phyloP scores from a whole-genome alignment of 2,113 vertebrate genomes.

The Mesoclemmys tuberculata region DNA sequence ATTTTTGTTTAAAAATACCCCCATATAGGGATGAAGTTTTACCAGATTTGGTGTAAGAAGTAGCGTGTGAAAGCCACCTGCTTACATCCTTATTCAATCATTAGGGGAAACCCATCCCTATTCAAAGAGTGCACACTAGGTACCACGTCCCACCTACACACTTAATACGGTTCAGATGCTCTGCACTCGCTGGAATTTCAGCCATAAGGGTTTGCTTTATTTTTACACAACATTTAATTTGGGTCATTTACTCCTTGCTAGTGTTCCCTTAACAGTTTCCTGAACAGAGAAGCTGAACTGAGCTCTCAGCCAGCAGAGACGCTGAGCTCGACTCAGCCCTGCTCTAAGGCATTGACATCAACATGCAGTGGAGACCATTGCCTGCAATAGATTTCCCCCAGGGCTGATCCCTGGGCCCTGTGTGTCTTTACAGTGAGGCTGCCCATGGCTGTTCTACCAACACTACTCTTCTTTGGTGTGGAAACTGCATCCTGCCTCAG shows the following conservation, averaged over 20 bases:
- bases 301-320: not conserved
- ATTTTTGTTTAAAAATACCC: not conserved
- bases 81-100: not conserved
- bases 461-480: not conserved
- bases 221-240: not conserved
- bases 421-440: not conserved
- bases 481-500: not conserved
- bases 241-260: not conserved
- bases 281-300: not conserved
- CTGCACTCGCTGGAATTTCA: not conserved
- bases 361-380: not conserved
- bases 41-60: not conserved
- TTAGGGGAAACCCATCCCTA: not conserved
- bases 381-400: not conserved
- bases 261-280: not conserved
- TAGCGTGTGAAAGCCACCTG: not conserved
- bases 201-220: not conserved
- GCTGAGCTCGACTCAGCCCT: not conserved
- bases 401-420: not conserved
- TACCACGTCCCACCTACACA: too few relatives aligned
- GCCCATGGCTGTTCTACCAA: not conserved
- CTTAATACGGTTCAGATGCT: not conserved
- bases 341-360: not conserved
- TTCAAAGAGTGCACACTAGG: not conserved
- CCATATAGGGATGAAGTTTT: not conserved